These are phyloP conservation scores for Cotesia chilonis DNA, from an alignment of 1,140 invertebrate genomes.

Conservation along the genomic window DNA sequence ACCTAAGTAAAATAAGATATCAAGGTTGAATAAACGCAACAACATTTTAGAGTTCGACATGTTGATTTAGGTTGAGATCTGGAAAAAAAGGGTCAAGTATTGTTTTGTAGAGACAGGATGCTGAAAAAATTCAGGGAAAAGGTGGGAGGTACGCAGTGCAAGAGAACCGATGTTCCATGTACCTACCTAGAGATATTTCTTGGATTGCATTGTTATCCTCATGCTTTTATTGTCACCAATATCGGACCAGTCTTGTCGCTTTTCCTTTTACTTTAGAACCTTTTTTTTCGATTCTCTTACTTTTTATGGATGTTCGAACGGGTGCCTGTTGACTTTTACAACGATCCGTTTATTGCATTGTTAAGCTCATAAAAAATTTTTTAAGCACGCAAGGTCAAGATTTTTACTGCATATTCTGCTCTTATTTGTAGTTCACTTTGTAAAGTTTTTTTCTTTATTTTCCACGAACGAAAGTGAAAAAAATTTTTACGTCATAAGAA, in stretches of 20 bases:
- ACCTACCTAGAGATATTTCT: constrained; percentile 43
- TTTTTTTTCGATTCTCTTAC: constrained; percentile 18
- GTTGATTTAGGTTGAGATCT: constrained; percentile 35
- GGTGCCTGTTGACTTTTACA: constrained; percentile 50
- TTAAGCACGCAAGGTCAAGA: constrained; percentile 52
- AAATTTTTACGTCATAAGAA: neutral
- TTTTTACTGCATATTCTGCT: constrained; percentile 6
- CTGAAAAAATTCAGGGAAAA: constrained; percentile 27
- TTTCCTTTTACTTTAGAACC: constrained; percentile 27
- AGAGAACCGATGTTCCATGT: constrained; percentile 2
- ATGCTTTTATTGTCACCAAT: constrained; percentile 34
- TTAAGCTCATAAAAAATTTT: constrained; percentile 53
- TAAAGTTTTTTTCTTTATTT: neutral
- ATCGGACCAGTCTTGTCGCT: constrained; percentile 29
- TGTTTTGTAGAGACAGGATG: constrained; percentile 1
- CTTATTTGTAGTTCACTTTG: neutral
- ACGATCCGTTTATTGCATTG: constrained; percentile 51
- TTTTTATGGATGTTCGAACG: constrained; percentile 55
- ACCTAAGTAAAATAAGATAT: neutral
- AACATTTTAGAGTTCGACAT: neutral
- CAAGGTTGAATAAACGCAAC: constrained; percentile 17
- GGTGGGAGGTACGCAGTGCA: neutral
- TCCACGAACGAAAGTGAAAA: neutral
- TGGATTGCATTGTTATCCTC: constrained; percentile 43
- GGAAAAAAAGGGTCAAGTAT: constrained; percentile 31